Evolutionary conservation across 2,888 invertebrate genomes (phyloP), one percentile per base, ranked within the genome.

Genomic region (Caenorhabditis angaria): DNA sequence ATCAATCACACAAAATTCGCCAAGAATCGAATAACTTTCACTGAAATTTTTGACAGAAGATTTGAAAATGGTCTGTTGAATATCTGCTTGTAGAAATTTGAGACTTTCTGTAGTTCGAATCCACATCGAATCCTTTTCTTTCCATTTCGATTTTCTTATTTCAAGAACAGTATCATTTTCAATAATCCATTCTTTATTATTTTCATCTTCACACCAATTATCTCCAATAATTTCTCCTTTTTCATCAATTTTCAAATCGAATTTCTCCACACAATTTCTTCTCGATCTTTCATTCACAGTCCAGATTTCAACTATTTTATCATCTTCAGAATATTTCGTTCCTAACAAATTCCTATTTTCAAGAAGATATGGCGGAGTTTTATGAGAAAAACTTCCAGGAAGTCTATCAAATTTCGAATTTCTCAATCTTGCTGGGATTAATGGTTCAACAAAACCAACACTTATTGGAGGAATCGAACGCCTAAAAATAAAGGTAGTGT

Each of bases 201-300:
- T n/a, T 10, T 5, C 14, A 20, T 55, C 24, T 10, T 56, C 20
- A 56, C 41, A 41, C 41, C 41, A 28, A 28, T 56, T 56, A 51
- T 51, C 51, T 2, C 25, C 22, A 3, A 18, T 8, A 25, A 51
- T 25, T 2, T 20, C 56, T 0, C 70, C 62, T 24, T 59, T 29
- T 0, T n/a, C 14, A 35, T 57, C 32, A 14, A 70, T 35, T 65
- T 70, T 41, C n/a, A 72, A 58, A 27, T 56, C 24, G 12, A 72
- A 65, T 3, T 51, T 24, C 47, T 78, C 78, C 12, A 74, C 18
- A n/a, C 60, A 29, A 50, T 61, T 27, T 48, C 77, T 25, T 61
- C 66, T 67, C 24, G 74, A 66, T 59, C 78, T 61, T 35, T 78
- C 78, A 58, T 67, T 70, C 1, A 76, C 74, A 5, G 70, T 70